These are phyloP conservation scores for Ischnura elegans DNA, from an alignment of 2,888 invertebrate genomes.

Conservation along the genomic window DNA sequence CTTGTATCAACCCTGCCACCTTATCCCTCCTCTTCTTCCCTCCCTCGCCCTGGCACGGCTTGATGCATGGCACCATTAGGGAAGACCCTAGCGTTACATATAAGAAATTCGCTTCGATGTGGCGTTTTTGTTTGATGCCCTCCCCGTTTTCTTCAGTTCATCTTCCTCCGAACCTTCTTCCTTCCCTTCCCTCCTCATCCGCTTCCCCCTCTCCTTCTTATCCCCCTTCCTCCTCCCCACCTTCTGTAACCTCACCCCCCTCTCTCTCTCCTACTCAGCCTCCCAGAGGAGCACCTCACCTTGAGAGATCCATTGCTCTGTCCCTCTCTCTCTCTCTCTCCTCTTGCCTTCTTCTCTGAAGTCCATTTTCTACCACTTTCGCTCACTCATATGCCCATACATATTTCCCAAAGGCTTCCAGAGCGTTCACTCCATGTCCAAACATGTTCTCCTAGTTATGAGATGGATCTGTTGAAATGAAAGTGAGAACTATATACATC, in stretches of 20 bases:
- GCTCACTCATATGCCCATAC: constrained; percentile 18
- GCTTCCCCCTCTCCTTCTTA: constrained; percentile 31
- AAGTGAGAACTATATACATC: no score
- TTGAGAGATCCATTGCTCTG: not conserved
- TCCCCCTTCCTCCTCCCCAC: not conserved
- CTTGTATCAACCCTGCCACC: not conserved
- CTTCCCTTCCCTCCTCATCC: not conserved
- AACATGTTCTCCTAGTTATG: no score
- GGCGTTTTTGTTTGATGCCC: constrained; percentile 67
- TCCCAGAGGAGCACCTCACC: constrained; percentile 29
- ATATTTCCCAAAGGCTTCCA: not conserved
- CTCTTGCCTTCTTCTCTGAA: not conserved
- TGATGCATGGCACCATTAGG: constrained; percentile 67
- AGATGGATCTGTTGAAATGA: no score
- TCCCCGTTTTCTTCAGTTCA: constrained; percentile 53
- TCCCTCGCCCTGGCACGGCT: not conserved
- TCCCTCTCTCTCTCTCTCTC: not conserved
- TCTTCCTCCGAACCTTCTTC: constrained; percentile 39
- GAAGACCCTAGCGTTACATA: constrained; percentile 66
- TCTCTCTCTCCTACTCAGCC: not conserved
- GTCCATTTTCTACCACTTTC: not conserved
- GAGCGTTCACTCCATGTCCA: not conserved
- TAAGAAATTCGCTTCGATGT: constrained; percentile 67
- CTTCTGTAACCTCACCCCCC: not conserved
- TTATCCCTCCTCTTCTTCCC: not conserved